A percentile compares a stretch with the other conserved stretches of the same genome.
Evolutionary conservation across 2,888 invertebrate genomes (phyloP).

Genomic region (Acleris literana): DNA sequence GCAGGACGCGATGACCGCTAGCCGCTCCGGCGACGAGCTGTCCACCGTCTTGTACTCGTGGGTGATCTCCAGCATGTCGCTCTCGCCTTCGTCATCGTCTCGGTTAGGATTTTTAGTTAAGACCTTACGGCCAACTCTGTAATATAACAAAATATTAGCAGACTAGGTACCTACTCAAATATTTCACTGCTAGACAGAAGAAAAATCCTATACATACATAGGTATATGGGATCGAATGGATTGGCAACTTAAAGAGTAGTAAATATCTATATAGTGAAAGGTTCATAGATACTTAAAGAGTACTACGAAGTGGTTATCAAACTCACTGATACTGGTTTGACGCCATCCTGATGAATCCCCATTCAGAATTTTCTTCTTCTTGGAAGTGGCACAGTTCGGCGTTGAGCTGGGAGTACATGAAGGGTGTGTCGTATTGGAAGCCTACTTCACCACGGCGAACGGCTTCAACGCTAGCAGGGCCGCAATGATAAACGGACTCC

Average conservation of each 20-base stretch:
- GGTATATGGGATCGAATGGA: too few relatives aligned
- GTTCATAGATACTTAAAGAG: too few relatives aligned
- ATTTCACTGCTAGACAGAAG: too few relatives aligned
- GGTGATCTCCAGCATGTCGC: conserved; percentile 87
- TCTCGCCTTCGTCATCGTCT: conserved; percentile 86
- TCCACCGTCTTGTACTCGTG: conserved; percentile 86
- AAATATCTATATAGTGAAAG: too few relatives aligned
- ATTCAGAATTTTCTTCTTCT: conserved; percentile 86
- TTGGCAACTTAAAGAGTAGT: too few relatives aligned
- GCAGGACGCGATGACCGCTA: conserved; percentile 87
- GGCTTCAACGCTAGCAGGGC: conserved; percentile 87
- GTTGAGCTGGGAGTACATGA: conserved; percentile 90
- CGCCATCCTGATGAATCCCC: conserved; percentile 86
- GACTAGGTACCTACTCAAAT: too few relatives aligned
- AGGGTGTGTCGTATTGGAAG: conserved; percentile 88
- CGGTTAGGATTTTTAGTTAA: conserved; percentile 86
- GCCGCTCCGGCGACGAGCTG: conserved; percentile 85
- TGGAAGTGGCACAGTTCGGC: conserved; percentile 90
- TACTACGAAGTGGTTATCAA: neutral
- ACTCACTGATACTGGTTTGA: conserved; percentile 87
- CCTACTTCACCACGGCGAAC: conserved; percentile 89
- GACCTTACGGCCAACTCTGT: conserved; percentile 87
- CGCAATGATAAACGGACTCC: conserved; percentile 84
- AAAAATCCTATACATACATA: too few relatives aligned
- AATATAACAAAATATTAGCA: conserved; percentile 32